Percentiles rank a stretch among this genome's conserved stretches.
These are phyloP conservation scores for Bugulina stolonifera DNA, from an alignment of 2,888 invertebrate species.

Conservation along the genomic window DNA sequence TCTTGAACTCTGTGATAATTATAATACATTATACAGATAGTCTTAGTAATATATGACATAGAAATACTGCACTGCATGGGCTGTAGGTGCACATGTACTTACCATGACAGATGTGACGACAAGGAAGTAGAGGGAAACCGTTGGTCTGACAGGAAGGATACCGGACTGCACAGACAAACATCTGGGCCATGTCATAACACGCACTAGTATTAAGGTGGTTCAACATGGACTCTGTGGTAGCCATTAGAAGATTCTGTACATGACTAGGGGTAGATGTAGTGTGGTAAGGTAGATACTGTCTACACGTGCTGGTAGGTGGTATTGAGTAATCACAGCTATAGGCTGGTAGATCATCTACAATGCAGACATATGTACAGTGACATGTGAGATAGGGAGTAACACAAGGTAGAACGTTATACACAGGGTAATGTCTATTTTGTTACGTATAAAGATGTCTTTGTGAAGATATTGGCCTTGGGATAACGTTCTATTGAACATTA, in stretches of 20 bases:
- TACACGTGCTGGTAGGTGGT: not conserved
- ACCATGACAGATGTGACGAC: slow-evolving; percentile 13
- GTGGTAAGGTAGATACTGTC: not conserved
- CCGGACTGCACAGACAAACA: slow-evolving; percentile 11
- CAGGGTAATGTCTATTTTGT: too few relatives aligned
- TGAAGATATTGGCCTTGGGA: too few relatives aligned
- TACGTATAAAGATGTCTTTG: too few relatives aligned
- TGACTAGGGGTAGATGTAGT: slow-evolving; percentile 6
- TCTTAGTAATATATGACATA: too few relatives aligned
- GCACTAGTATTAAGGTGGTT: not conserved
- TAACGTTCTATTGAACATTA: too few relatives aligned
- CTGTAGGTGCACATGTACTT: too few relatives aligned
- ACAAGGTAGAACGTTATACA: too few relatives aligned
- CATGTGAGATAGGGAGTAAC: too few relatives aligned
- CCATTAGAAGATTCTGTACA: not conserved
- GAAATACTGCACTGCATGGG: too few relatives aligned
- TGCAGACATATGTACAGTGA: too few relatives aligned
- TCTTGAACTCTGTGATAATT: not conserved
- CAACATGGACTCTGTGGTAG: not conserved
- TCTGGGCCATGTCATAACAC: not conserved
- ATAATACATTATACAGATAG: too few relatives aligned
- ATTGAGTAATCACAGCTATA: not conserved
- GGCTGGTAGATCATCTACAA: not conserved
- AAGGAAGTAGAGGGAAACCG: slow-evolving; percentile 25
- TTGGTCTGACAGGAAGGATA: slow-evolving; percentile 15